Base-by-base conservation (phyloP, 23 tunicate genomes). In the Clavelina lepadiformis region DNA sequence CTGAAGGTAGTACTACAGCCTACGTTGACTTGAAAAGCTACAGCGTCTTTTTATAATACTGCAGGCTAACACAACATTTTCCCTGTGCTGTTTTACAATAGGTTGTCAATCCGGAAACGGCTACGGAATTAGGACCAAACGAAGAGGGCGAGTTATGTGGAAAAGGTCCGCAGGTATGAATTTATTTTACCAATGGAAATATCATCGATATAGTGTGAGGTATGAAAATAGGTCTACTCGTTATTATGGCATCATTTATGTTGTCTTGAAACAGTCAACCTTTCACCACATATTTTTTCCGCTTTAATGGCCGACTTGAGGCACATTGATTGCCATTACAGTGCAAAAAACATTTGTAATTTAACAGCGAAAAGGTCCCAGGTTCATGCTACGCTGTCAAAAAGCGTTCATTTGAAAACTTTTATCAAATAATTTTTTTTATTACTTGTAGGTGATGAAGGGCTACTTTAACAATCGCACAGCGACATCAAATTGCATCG, bases 131-230 rank as follows among this genome's bases (percentile, higher is more conserved):
- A 1, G 92, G 92, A 36, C 59, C 63, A 6, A 72, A 70, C 35
- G 70, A 83, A 28, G 54, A 76, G 20, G 92, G 92, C 5, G 92
- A 83, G 50, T 47, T 83, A 31, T 50, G 65, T 28, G 82, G 74
- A 0, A 83, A 69, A 75, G 92, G 92, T 27, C 82, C 82, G 1
- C 72, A 66, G 74, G 92, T 83, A 61, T 60, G 35, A 30, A 20
- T 53, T 11, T 6, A 6, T 51, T 31, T 51, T n/a, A n/a, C n/a
- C n/a, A n/a, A n/a, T n/a, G n/a, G n/a, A n/a, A n/a, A n/a, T n/a
- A n/a, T n/a, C n/a, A n/a, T n/a, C n/a, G n/a, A n/a, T n/a, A n/a
- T n/a, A n/a, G n/a, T n/a, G n/a, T n/a, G n/a, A n/a, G n/a, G n/a
- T n/a, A n/a, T n/a, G n/a, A n/a, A 20, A 53, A 53, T 18, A 53